These are phyloP conservation scores for Tipula unca DNA, from an alignment of 2,888 invertebrate genomes.

Conservation along the genomic window DNA sequence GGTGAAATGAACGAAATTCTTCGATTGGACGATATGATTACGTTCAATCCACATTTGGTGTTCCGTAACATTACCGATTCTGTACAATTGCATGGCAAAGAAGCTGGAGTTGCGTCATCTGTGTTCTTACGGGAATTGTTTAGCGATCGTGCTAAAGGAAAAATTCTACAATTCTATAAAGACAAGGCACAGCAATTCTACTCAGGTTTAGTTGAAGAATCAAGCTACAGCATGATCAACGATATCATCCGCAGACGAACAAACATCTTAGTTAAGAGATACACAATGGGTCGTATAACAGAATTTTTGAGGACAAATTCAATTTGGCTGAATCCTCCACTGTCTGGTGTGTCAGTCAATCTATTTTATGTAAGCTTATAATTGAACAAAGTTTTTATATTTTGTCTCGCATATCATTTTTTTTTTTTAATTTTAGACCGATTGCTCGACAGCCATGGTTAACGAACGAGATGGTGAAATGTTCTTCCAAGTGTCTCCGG, in stretches of 20 bases:
- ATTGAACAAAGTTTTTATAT: neutral
- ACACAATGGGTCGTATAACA: conserved; percentile 65
- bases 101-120: conserved; percentile 67
- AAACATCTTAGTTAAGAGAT: conserved; percentile 68
- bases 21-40: conserved; percentile 76
- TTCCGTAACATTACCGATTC: conserved; percentile 80
- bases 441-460: conserved; percentile 64
- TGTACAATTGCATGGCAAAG: conserved; percentile 56
- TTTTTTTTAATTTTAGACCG: conserved; percentile 52
- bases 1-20: conserved; percentile 85
- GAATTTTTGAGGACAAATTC: conserved; percentile 68
- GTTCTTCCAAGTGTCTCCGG: conserved; percentile 76
- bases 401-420: neutral
- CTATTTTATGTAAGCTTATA: conserved; percentile 55
- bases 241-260: conserved; percentile 74
- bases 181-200: conserved; percentile 82
- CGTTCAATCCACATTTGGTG: conserved; percentile 81
- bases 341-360: conserved; percentile 74
- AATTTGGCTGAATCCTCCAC: conserved; percentile 62
- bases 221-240: conserved; percentile 71
- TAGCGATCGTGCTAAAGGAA: conserved; percentile 71
- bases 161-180: conserved; percentile 77
- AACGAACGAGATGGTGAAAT: conserved; percentile 75
- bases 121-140: conserved; percentile 76
- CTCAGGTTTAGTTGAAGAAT: conserved; percentile 77